Percentiles rank a stretch among this genome's conserved stretches.
Evolutionary conservation across 2,797 vertebrate genomes (phyloP).

Genomic region (Smutsia temminckii): DNA sequence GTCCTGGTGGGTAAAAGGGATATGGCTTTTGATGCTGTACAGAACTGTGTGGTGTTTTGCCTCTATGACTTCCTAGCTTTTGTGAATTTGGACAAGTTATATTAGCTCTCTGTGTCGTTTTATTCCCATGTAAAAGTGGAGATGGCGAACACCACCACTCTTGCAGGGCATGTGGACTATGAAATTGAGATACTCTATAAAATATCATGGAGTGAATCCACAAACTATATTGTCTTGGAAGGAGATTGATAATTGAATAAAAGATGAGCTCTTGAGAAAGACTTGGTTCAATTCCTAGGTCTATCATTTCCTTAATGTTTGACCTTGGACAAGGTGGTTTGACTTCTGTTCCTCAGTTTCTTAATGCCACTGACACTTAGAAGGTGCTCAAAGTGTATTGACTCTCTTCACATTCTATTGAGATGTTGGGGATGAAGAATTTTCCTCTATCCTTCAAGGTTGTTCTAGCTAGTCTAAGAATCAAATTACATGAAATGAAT

Average conservation of each 20-base stretch:
- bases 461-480: too few relatives aligned
- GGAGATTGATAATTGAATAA: neutral
- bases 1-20: neutral
- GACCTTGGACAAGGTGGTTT: neutral
- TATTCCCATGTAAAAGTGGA: neutral
- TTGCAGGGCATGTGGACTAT: neutral
- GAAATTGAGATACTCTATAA: neutral
- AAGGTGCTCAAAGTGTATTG: neutral
- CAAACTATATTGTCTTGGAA: neutral
- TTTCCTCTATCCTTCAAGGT: too few relatives aligned
- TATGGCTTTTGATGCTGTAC: neutral
- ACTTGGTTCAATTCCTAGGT: neutral
- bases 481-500: too few relatives aligned
- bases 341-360: neutral
- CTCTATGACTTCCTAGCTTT: neutral
- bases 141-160: neutral
- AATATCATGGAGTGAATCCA: neutral
- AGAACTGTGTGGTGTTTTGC: neutral
- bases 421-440: too few relatives aligned
- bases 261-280: neutral
- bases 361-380: neutral
- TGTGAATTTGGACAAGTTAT: neutral
- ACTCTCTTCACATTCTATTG: neutral
- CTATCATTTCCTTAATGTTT: neutral
- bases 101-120: neutral